A percentile compares a stretch with the other conserved stretches of the same genome.
Evolutionary conservation across 1,140 invertebrate genomes (phyloP).

Genomic region (Philaenus spumarius): DNA sequence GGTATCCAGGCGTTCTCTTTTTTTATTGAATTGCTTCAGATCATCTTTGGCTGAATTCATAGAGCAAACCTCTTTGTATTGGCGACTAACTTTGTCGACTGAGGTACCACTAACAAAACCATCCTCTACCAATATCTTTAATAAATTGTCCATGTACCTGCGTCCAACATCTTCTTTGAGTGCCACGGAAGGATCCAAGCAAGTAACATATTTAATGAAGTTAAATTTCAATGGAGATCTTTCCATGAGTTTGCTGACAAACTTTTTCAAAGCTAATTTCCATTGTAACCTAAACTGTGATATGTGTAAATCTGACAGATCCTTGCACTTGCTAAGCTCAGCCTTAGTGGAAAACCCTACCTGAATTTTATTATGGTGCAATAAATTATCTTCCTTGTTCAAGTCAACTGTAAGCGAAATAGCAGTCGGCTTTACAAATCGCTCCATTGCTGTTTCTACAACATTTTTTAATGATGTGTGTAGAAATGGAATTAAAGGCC

Average conservation of each 20-base stretch:
- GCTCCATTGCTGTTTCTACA: background rate
- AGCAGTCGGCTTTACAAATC: background rate
- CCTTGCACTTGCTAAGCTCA: background rate
- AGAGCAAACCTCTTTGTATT: background rate
- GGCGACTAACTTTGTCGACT: background rate
- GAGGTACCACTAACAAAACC: background rate
- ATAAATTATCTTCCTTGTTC: background rate
- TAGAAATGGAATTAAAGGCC: constrained; percentile 16
- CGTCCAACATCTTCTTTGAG: background rate
- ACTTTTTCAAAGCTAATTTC: constrained; percentile 1
- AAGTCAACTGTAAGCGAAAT: background rate
- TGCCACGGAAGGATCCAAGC: constrained; percentile 8
- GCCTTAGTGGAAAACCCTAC: background rate
- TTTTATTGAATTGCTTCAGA: background rate
- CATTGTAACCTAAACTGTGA: constrained; percentile 2
- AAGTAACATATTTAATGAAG: constrained; percentile 3
- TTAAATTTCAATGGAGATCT: constrained; percentile 12
- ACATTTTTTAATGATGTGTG: constrained; percentile 5
- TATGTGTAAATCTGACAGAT: constrained; percentile 1
- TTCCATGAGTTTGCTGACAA: constrained; percentile 1
- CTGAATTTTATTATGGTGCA: background rate
- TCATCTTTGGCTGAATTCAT: background rate
- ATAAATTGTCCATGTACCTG: background rate
- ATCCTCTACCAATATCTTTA: background rate
- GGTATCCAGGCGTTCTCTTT: background rate